Base-by-base conservation (phyloP, 2,888 invertebrate genomes). In the Tubulanus polymorphus region DNA sequence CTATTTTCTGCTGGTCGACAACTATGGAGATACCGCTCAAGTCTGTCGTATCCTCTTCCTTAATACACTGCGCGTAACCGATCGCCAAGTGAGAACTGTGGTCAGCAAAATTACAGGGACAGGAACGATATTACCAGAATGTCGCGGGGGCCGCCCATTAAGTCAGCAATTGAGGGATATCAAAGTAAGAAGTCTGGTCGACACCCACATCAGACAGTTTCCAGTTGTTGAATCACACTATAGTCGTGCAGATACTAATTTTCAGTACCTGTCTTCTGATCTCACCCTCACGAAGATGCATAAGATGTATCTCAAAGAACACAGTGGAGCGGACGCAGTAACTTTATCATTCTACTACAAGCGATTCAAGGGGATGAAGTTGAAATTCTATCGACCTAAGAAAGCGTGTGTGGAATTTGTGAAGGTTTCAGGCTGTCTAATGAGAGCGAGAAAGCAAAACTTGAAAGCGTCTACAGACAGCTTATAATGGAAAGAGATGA, bases 141-240 rank as follows among this genome's bases (percentile, higher is more conserved):
- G 23, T 5, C 41, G 41, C 18, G 41, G 5, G 41, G 41, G 41
- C 6, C 18, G 41, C 18, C 35, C 10, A 32, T n/a, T 12, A n/a
- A n/a, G 10, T 12, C 15, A 15, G 3, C 5, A 5, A 15, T 5
- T 3, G 23, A 5, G 41, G 5, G 15, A 15, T 3, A 23, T 20
- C 20, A 8, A 5, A 41, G 6, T 8, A 3, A 5, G 15, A 3
- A 5, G 15, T 8, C 15, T 41, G 15, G 41, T 41, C 6, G 23
- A 8, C 5, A 23, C 41, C 6, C 51, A 51, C 41, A 45, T 51
- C 18, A 32, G 41, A 12, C 37, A 27, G 23, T 51, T 51, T 23
- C 41, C 41, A 18, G 20, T 37, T 18, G 41, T 41, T 20, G 51
- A 51, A 32, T 51, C 51, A 27, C 51, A 51, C 51, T 51, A 51